A percentile compares a stretch with the other conserved stretches of the same genome.
Conservation (phyloP, 30 jellyfish, hydroid and myxozoan species). For the Chrysaora quinquecirrha region DNA sequence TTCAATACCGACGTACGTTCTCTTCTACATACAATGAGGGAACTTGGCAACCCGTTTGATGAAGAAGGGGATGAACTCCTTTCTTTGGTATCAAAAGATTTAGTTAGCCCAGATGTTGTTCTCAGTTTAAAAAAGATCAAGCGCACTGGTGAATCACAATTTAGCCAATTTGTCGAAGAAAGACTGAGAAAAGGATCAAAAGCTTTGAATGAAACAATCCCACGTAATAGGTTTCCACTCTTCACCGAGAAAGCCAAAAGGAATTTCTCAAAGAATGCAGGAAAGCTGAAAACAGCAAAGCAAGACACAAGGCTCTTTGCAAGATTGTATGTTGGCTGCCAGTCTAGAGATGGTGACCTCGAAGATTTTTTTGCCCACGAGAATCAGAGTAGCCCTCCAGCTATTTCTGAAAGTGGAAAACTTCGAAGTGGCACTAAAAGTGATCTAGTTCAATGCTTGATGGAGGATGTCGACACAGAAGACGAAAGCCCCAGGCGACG, state of each 20-base stretch:
- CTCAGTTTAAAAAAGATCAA: neutral
- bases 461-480: conserved; percentile 1
- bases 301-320: conserved; percentile 32
- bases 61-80: conserved; percentile 34
- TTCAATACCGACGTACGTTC: conserved; percentile 13
- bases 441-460: conserved; percentile 4
- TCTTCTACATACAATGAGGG: conserved; percentile 3
- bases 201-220: too few relatives aligned
- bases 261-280: conserved; percentile 13
- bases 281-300: neutral
- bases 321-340: conserved; percentile 54
- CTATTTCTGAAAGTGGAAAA: neutral
- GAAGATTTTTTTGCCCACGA: conserved; percentile 4
- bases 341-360: conserved; percentile 38
- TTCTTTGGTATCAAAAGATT: conserved; percentile 8
- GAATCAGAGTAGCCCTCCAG: conserved; percentile 1
- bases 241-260: neutral
- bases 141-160: conserved; percentile 28
- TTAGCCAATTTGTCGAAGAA: conserved; percentile 11
- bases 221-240: too few relatives aligned
- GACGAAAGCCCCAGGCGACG: neutral
- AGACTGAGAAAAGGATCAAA: neutral
- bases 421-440: conserved; percentile 7
- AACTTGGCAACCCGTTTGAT: conserved; percentile 30
- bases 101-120: neutral